Percentiles rank a stretch among this genome's conserved stretches.
Conservation (phyloP, 2,888 invertebrate species). For the Ypsolopha scabrella region DNA sequence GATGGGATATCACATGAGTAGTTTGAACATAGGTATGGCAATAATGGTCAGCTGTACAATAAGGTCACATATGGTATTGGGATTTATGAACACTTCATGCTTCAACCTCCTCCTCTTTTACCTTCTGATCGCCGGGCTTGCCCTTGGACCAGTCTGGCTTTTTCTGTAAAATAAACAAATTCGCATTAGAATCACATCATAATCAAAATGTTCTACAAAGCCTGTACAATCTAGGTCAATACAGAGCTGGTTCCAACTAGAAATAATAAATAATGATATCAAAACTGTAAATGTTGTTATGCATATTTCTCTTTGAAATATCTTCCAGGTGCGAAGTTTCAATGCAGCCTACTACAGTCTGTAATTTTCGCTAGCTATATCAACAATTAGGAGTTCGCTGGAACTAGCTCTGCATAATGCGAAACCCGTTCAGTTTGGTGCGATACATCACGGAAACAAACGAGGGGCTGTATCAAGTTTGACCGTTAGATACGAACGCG, state of each 20-base stretch:
- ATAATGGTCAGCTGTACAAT: conserved; percentile 39
- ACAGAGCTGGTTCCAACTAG: not conserved
- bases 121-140: conserved; percentile 90
- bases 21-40: conserved; percentile 31
- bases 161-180: conserved; percentile 76
- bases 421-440: conserved; percentile 5
- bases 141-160: conserved; percentile 96
- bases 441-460: conserved; percentile 15
- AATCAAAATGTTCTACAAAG: conserved; percentile 5
- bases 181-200: conserved; percentile 4
- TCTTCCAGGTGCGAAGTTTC: no score
- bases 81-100: conserved; percentile 74
- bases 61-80: conserved; percentile 47
- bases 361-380: no score
- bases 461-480: conserved; percentile 7
- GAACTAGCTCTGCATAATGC: no score
- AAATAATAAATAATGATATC: not conserved
- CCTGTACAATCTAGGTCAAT: conserved; percentile 7
- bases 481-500: conserved; percentile 3
- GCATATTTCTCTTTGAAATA: no score
- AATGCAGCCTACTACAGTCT: no score
- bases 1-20: conserved; percentile 38
- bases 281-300: not conserved
- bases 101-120: conserved; percentile 85
- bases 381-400: not conserved